A percentile compares a stretch with the other conserved stretches of the same genome.
Conservation (phyloP, 1,140 invertebrate species). For the Achatina immaculata region DNA sequence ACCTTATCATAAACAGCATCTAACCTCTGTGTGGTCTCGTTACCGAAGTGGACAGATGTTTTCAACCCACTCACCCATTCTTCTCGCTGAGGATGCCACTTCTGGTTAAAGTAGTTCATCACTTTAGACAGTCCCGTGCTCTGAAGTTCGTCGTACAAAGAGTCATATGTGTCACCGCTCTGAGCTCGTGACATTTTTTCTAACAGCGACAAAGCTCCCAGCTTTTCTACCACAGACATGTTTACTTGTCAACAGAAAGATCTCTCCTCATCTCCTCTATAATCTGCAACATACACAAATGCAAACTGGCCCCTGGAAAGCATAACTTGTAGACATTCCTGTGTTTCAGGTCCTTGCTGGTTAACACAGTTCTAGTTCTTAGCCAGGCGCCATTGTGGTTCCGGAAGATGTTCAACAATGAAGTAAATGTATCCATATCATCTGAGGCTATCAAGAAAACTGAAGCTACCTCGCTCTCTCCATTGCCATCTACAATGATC, state of each 20-base stretch:
- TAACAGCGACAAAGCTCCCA: neutral
- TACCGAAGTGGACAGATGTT: constrained; percentile 6
- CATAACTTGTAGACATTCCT: neutral
- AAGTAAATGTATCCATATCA: constrained; percentile 17
- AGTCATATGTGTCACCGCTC: neutral
- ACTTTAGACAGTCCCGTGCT: neutral
- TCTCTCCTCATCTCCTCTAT: constrained; percentile 9
- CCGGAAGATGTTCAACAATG: constrained; percentile 13
- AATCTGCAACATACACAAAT: neutral
- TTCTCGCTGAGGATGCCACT: constrained; percentile 11
- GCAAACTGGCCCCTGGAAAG: constrained; percentile 28
- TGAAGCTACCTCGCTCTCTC: constrained; percentile 18
- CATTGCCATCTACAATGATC: constrained; percentile 10
- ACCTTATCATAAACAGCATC: neutral
- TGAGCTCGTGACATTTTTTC: constrained; percentile 7
- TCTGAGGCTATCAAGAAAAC: constrained; percentile 4
- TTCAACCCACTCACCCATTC: constrained; percentile 26
- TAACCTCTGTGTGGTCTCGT: constrained; percentile 7
- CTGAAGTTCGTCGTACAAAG: neutral
- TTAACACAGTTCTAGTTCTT: constrained; percentile 14
- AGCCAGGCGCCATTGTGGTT: constrained; percentile 7
- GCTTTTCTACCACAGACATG: neutral
- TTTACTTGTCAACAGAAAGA: neutral
- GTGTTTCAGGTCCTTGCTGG: neutral
- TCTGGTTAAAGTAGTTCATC: constrained; percentile 18